Evolutionary conservation across 1,140 invertebrate genomes (phyloP).

Genomic region (Saxidomus purpurata): DNA sequence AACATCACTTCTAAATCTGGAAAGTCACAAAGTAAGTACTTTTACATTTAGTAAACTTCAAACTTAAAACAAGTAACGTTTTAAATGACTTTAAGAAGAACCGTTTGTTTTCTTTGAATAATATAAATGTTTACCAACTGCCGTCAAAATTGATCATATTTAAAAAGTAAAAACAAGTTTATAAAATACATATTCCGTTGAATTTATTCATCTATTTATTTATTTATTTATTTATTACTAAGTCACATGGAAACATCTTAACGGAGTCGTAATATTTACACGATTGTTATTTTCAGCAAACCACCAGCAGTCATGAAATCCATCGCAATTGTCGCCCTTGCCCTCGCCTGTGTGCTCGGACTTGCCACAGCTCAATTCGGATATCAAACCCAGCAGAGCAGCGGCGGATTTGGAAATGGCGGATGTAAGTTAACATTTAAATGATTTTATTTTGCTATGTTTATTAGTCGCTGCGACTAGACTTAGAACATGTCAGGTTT

Average conservation of each 20-base stretch:
- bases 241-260: too few species aligned
- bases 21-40: constrained; percentile 35
- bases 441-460: too few species aligned
- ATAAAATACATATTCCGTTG: background rate
- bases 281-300: constrained; percentile 7
- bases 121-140: background rate
- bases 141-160: background rate
- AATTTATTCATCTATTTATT: background rate
- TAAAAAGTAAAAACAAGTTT: too few species aligned
- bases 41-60: background rate
- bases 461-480: too few species aligned
- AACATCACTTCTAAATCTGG: constrained; percentile 14
- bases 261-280: background rate
- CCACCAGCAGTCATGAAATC: constrained; percentile 58
- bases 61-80: too few species aligned
- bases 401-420: constrained; percentile 34
- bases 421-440: constrained; percentile 58
- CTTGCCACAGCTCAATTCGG: constrained; percentile 37
- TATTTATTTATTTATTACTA: constrained; percentile 4
- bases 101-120: background rate
- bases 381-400: background rate
- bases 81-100: background rate
- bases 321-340: constrained; percentile 50
- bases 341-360: constrained; percentile 47
- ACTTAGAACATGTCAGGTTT: too few species aligned